Conservation (phyloP, 2,797 vertebrate species). For the Thaleichthys pacificus region DNA sequence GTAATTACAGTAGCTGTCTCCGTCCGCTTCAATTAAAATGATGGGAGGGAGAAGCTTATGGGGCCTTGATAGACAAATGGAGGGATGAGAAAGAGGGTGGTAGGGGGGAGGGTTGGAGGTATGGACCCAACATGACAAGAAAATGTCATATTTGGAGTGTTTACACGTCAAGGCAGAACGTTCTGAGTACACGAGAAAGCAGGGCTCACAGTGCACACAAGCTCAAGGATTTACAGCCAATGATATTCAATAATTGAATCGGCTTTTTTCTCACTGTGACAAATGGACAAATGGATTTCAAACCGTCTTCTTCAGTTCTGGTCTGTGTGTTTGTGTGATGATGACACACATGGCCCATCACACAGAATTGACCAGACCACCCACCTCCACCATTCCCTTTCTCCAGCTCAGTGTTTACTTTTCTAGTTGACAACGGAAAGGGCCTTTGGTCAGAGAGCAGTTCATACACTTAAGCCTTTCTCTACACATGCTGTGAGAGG, state of each 20-base stretch:
- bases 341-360: neutral
- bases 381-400: neutral
- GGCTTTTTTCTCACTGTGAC: neutral
- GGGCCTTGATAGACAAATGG: neutral
- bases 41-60: slow-evolving; percentile 26
- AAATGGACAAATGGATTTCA: no score
- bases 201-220: no score
- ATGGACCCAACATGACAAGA: slow-evolving; percentile 9
- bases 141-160: neutral
- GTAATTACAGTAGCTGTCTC: slow-evolving; percentile 51
- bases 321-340: neutral
- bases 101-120: neutral
- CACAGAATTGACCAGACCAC: neutral
- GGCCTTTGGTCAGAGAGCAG: slow-evolving; percentile 20
- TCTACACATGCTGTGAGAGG: neutral
- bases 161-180: neutral
- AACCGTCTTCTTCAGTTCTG: neutral
- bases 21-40: slow-evolving; percentile 49
- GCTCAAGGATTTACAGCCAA: no score
- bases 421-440: neutral
- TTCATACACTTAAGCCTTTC: slow-evolving; percentile 43
- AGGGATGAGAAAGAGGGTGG: neutral
- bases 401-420: neutral
- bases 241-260: no score
- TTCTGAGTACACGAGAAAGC: neutral